Percentiles rank a stretch among this genome's conserved stretches.
Conservation (phyloP, 2,797 vertebrate species). For the Scyliorhinus canicula region DNA sequence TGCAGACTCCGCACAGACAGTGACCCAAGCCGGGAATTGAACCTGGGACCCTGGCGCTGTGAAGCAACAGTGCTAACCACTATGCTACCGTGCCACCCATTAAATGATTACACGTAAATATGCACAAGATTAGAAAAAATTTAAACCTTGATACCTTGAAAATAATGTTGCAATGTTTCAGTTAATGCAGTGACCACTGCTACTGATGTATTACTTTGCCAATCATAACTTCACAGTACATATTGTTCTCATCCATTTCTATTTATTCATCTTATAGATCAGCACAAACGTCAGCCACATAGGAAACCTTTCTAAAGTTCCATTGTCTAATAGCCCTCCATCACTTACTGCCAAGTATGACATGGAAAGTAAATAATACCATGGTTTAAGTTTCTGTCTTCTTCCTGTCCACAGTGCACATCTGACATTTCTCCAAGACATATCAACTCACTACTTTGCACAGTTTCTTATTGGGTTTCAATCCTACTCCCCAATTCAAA, state of each 20-base stretch:
- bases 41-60: too few relatives aligned
- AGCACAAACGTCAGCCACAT: background rate
- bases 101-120: background rate
- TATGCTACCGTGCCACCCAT: too few relatives aligned
- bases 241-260: background rate
- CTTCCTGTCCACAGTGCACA: background rate
- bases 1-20: too few relatives aligned
- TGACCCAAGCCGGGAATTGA: too few relatives aligned
- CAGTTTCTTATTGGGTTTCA: background rate
- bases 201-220: background rate
- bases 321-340: background rate
- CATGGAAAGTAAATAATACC: background rate
- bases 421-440: background rate
- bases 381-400: background rate
- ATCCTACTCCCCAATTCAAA: background rate
- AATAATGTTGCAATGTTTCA: background rate
- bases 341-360: background rate
- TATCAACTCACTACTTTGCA: background rate
- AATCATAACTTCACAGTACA: background rate
- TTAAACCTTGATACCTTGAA: background rate
- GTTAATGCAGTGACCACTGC: background rate
- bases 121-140: background rate
- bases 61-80: too few relatives aligned
- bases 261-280: background rate
- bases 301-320: background rate